Evolutionary conservation across 2,113 vertebrate genomes (phyloP).

Genomic region (Epinephelus fuscoguttatus): DNA sequence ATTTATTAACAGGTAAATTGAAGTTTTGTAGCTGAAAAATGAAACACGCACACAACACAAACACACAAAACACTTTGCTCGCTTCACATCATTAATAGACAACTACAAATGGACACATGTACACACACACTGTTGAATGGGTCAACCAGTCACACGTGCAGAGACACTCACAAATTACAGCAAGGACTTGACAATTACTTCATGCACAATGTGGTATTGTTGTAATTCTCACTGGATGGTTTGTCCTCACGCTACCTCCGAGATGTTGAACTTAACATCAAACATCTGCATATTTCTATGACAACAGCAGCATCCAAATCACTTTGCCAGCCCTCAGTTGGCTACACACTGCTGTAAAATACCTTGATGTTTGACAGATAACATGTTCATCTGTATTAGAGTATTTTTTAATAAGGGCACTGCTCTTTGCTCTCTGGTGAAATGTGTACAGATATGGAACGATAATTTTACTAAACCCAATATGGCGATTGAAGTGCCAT

Average conservation of each 20-base stretch:
- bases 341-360: background rate
- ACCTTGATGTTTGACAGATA: background rate
- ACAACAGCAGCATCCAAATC: background rate
- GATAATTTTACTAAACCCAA: background rate
- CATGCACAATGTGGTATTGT: conserved; percentile 8
- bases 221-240: background rate
- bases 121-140: background rate
- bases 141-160: background rate
- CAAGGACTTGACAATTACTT: background rate
- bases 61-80: too few species aligned
- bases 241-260: background rate
- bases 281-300: background rate
- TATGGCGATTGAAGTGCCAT: conserved; percentile 17
- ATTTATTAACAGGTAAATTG: too few species aligned
- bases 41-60: too few species aligned
- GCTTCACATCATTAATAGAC: too few species aligned
- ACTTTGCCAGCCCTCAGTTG: background rate
- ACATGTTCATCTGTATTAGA: background rate
- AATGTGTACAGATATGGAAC: background rate
- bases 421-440: background rate
- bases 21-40: too few species aligned
- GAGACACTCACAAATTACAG: background rate
- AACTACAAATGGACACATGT: background rate
- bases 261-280: conserved; percentile 1
- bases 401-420: background rate